A percentile compares a stretch with the other conserved stretches of the same genome.
Conservation (phyloP, 2,113 vertebrate species). For the Brevimyrus niger region DNA sequence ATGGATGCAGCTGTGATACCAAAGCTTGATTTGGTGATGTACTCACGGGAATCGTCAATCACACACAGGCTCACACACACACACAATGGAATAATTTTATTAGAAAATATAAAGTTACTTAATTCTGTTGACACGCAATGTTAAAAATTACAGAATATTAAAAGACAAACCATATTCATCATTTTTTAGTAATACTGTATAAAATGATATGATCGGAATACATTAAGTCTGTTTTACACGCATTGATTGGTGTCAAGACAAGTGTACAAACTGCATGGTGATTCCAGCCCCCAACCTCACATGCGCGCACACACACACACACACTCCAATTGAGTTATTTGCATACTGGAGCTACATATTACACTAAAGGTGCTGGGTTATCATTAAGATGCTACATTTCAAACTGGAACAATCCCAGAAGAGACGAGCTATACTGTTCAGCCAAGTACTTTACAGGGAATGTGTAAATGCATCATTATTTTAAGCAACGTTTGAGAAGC, state of each 20-base stretch:
- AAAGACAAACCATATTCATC: no score
- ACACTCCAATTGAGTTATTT: background rate
- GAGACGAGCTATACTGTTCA: background rate
- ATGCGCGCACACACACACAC: background rate
- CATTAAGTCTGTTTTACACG: background rate
- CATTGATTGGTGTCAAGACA: background rate
- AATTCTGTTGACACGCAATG: background rate
- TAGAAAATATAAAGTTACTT: slow-evolving; percentile 11
- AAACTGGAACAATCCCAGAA: background rate
- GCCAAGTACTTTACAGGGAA: background rate
- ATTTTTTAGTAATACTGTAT: background rate
- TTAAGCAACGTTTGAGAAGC: background rate
- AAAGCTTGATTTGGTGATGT: background rate
- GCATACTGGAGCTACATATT: slow-evolving; percentile 19
- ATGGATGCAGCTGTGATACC: no score
- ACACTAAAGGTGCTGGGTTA: slow-evolving; percentile 12
- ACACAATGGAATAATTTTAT: background rate
- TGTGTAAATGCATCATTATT: background rate
- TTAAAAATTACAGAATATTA: background rate
- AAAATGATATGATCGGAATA: background rate
- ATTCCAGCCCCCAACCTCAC: background rate
- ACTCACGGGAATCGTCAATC: background rate
- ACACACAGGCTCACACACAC: background rate
- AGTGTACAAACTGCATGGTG: background rate
- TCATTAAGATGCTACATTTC: background rate